Conservation (phyloP, 2,113 vertebrate genomes). For the Oplegnathus fasciatus region DNA sequence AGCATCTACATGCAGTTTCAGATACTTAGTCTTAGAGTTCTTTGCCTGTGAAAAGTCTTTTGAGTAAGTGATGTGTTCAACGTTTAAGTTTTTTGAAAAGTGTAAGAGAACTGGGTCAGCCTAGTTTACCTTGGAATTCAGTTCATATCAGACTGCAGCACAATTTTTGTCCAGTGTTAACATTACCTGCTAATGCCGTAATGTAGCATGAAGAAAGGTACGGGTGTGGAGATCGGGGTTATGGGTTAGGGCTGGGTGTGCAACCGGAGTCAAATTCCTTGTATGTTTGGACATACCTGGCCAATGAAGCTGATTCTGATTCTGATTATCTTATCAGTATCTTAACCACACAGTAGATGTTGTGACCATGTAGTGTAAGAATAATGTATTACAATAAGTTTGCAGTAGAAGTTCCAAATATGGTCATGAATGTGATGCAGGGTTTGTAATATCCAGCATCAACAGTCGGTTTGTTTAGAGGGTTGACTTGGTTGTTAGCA, state of each 20-base stretch:
- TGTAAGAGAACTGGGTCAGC: not conserved
- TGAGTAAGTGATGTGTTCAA: not conserved
- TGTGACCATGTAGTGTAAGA: too few species aligned
- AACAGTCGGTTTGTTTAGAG: not conserved
- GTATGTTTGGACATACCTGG: too few species aligned
- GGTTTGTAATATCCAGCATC: too few species aligned
- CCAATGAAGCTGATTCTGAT: too few species aligned
- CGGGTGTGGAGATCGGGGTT: too few species aligned
- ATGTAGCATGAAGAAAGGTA: not conserved
- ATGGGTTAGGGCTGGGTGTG: not conserved
- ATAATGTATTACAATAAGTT: too few species aligned
- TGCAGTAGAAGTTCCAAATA: too few species aligned
- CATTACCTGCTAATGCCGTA: not conserved
- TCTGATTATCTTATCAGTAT: too few species aligned
- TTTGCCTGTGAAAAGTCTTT: not conserved
- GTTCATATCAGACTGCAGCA: not conserved
- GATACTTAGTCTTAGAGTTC: not conserved
- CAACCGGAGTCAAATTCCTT: too few species aligned
- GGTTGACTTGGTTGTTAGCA: too few species aligned
- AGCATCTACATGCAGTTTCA: not conserved
- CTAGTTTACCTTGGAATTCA: not conserved
- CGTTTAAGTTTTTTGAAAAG: not conserved
- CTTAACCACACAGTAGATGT: not conserved
- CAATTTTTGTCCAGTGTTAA: too few species aligned
- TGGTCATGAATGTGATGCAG: too few species aligned